Conservation (phyloP, 2,888 invertebrate genomes). For the Seladonia tumulorum region DNA sequence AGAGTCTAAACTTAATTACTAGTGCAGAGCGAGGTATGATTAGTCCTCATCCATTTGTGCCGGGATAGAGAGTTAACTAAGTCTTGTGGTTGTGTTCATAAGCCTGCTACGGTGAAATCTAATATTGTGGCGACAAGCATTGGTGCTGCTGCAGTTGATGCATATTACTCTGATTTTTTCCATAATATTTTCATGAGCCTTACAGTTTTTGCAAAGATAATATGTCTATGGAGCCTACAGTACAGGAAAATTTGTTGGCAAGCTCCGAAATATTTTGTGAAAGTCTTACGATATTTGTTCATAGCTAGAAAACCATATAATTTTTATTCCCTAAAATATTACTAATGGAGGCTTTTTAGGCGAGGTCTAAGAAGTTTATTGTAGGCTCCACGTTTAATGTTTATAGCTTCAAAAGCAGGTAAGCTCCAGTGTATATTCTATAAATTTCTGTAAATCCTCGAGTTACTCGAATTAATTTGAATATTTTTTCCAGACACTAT, state of each 20-base stretch:
- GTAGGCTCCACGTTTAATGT: background rate
- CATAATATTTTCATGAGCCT: background rate
- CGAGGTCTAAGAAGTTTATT: too few species aligned
- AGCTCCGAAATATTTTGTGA: background rate
- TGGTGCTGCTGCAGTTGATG: background rate
- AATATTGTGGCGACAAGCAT: background rate
- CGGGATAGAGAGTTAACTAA: background rate
- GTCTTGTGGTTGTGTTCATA: background rate
- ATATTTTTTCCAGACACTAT: background rate
- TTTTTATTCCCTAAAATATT: background rate
- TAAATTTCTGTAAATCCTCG: background rate
- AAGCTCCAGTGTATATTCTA: background rate
- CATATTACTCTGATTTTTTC: background rate
- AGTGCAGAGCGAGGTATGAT: background rate
- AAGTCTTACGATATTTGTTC: too few species aligned
- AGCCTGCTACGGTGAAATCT: background rate
- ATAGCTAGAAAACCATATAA: background rate
- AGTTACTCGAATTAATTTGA: background rate
- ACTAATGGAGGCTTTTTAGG: background rate
- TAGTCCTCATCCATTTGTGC: background rate
- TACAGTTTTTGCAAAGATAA: background rate
- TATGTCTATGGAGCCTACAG: background rate
- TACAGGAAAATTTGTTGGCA: background rate
- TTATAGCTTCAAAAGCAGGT: background rate
- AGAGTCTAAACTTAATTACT: constrained; percentile 10